phyloP scores from a whole-genome alignment of 2,888 invertebrate species.

The Aphidoletes aphidimyza region DNA sequence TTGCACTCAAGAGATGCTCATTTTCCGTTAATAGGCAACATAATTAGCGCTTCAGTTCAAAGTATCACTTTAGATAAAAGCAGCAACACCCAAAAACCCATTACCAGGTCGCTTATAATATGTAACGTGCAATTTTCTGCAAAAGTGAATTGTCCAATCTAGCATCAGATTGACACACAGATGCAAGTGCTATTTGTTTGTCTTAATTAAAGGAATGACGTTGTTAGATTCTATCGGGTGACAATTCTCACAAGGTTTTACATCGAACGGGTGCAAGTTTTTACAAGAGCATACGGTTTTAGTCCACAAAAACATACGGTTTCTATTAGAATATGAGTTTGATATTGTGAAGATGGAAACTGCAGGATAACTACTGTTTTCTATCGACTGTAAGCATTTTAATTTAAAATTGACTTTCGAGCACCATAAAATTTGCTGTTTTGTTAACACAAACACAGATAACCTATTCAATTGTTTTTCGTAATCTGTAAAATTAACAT shows the following conservation, averaged over 20 bases:
- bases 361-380: too few species aligned
- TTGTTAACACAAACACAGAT: too few species aligned
- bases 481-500: too few species aligned
- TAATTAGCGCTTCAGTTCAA: conserved; percentile 33
- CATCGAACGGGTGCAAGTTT: background rate
- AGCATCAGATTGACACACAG: conserved; percentile 13
- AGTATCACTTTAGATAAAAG: conserved; percentile 9
- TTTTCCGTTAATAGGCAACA: conserved; percentile 19
- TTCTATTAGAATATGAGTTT: too few species aligned
- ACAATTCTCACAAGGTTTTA: background rate
- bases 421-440: too few species aligned
- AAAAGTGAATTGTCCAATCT: background rate
- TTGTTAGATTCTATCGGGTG: background rate
- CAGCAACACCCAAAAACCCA: background rate
- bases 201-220: conserved; percentile 1
- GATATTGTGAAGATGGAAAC: too few species aligned
- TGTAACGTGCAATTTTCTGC: background rate
- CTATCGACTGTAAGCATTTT: too few species aligned
- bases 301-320: too few species aligned
- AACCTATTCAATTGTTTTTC: too few species aligned
- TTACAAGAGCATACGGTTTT: too few species aligned
- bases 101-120: too few species aligned
- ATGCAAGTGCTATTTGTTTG: conserved; percentile 41
- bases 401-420: too few species aligned
- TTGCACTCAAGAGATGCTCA: background rate